Percentiles rank a stretch among this genome's conserved stretches.
Conservation (phyloP, 2,888 invertebrate genomes). For the Pecten maximus region DNA sequence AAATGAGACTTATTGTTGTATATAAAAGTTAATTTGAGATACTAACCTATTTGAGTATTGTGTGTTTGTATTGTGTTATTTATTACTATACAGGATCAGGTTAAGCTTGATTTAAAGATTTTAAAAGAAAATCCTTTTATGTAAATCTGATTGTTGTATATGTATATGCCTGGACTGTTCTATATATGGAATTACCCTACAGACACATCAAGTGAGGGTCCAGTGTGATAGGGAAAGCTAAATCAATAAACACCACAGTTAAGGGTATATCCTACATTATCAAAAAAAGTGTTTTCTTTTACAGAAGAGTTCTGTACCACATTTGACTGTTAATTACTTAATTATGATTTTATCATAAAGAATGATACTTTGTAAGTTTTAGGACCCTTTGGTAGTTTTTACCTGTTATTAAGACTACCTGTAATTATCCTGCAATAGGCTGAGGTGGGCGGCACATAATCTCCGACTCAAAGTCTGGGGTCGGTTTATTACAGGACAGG, state of each 20-base stretch:
- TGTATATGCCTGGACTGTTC: not conserved
- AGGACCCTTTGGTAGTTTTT: no score
- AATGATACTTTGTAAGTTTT: no score
- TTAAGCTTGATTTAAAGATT: not conserved
- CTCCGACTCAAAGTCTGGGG: no score
- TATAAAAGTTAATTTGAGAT: not conserved
- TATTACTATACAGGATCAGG: not conserved
- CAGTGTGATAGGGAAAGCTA: not conserved
- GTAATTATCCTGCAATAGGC: no score
- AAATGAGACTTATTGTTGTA: no score
- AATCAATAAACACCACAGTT: not conserved
- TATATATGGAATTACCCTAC: not conserved
- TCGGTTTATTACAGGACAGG: no score
- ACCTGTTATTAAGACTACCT: no score
- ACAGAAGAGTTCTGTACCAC: no score
- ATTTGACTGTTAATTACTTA: no score
- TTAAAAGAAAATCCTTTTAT: not conserved
- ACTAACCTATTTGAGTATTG: not conserved
- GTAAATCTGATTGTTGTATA: not conserved
- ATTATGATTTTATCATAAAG: no score
- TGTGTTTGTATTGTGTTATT: conserved; percentile 18
- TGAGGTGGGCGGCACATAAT: no score
- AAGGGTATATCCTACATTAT: not conserved
- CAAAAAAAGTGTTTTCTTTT: not conserved
- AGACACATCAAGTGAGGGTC: not conserved